Evolutionary conservation across 2,888 invertebrate species (phyloP).

Genomic region (Cephus sareptanus): DNA sequence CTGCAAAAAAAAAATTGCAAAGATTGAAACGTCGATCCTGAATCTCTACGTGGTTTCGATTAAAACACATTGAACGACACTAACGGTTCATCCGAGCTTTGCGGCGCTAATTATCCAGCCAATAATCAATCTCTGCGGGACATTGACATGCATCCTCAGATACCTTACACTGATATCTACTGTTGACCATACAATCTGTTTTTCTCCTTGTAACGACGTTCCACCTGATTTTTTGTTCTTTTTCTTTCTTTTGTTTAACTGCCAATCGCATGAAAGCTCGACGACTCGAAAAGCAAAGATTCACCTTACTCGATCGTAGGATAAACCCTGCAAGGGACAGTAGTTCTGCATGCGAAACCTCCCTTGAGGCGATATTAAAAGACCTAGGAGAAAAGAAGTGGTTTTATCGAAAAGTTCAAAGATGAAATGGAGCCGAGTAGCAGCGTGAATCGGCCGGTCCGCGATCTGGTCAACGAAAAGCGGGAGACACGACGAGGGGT

Average conservation of each 20-base stretch:
- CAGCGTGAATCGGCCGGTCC: background rate
- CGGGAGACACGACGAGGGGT: background rate
- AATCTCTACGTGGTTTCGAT: slow-evolving; percentile 33
- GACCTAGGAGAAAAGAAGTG: background rate
- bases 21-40: slow-evolving; percentile 33
- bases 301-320: background rate
- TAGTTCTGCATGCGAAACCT: background rate
- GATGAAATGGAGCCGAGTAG: background rate
- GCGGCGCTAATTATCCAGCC: background rate
- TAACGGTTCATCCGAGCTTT: background rate
- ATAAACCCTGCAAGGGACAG: background rate
- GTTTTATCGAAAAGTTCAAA: background rate
- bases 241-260: no score
- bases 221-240: no score
- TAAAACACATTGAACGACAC: slow-evolving; percentile 19
- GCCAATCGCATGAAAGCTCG: background rate
- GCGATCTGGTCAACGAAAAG: background rate
- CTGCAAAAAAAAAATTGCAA: slow-evolving; percentile 33
- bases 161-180: background rate
- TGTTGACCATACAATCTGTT: background rate
- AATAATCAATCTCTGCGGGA: background rate
- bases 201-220: background rate
- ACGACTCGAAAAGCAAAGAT: background rate
- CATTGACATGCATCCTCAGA: background rate
- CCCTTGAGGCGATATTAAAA: background rate